A percentile compares a stretch with the other conserved stretches of the same genome.
Conservation (phyloP, 2,113 vertebrate species). For the Tragelaphus scriptus region DNA sequence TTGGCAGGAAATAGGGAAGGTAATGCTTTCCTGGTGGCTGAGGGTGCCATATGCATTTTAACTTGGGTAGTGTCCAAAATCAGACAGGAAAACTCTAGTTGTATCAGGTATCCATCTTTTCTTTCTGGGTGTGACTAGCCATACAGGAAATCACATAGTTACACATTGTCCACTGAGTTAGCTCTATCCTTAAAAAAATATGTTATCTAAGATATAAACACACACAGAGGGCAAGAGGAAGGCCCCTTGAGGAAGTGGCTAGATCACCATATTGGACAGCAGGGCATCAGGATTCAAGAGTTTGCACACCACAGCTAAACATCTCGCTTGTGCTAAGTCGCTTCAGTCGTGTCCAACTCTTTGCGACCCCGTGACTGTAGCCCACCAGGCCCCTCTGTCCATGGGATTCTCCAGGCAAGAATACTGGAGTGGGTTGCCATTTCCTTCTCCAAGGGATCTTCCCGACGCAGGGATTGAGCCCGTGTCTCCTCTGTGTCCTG, state of each 20-base stretch:
- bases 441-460: neutral
- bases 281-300: neutral
- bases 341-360: neutral
- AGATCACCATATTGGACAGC: neutral
- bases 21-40: neutral
- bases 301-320: neutral
- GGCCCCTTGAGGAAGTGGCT: neutral
- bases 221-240: neutral
- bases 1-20: neutral
- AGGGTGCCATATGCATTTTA: neutral
- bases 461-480: neutral
- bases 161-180: neutral
- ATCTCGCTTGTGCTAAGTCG: fast-evolving
- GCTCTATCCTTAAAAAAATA: neutral
- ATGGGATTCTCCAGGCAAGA: neutral
- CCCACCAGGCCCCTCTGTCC: neutral
- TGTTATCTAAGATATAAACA: neutral
- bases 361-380: neutral
- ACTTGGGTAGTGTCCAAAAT: neutral
- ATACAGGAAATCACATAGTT: neutral
- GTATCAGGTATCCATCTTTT: neutral
- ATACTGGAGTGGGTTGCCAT: neutral
- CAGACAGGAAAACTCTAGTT: neutral
- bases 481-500: neutral
- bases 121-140: neutral